Percentiles rank a stretch among this genome's conserved stretches.
Conservation (phyloP, 2,113 vertebrate genomes). For the Stictonetta naevosa region DNA sequence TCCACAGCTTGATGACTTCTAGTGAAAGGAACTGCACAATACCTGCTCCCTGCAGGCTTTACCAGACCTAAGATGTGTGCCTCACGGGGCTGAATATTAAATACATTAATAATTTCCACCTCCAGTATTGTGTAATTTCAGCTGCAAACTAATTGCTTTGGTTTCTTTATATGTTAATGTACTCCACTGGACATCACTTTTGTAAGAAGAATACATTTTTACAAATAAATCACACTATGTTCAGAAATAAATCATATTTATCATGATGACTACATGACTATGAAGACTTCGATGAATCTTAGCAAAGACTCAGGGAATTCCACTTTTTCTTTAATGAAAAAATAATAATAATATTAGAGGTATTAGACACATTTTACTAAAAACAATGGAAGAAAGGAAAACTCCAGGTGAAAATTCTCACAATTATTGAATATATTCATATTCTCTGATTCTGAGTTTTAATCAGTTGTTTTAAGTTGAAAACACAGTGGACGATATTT, state of each 20-base stretch:
- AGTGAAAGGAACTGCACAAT: not conserved
- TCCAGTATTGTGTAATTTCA: not conserved
- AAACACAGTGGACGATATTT: not conserved
- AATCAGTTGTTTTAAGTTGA: not conserved
- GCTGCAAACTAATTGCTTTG: constrained; percentile 14
- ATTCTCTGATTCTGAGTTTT: not conserved
- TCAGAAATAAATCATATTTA: not conserved
- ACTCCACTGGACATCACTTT: not conserved
- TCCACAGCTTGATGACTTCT: not conserved
- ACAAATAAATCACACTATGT: not conserved
- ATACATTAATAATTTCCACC: not conserved
- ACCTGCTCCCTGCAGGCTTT: not conserved
- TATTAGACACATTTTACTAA: not conserved
- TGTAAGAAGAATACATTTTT: not conserved
- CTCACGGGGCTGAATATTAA: not conserved
- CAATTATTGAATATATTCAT: not conserved
- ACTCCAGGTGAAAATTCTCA: not conserved
- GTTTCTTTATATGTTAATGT: not conserved
- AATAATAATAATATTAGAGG: not conserved
- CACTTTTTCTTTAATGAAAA: not conserved
- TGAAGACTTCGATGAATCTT: not conserved
- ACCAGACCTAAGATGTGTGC: not conserved
- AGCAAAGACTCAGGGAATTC: not conserved
- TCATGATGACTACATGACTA: not conserved
- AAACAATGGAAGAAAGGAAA: not conserved